Base-by-base conservation (phyloP, 2,113 vertebrate species). In the Noctilio leporinus region DNA sequence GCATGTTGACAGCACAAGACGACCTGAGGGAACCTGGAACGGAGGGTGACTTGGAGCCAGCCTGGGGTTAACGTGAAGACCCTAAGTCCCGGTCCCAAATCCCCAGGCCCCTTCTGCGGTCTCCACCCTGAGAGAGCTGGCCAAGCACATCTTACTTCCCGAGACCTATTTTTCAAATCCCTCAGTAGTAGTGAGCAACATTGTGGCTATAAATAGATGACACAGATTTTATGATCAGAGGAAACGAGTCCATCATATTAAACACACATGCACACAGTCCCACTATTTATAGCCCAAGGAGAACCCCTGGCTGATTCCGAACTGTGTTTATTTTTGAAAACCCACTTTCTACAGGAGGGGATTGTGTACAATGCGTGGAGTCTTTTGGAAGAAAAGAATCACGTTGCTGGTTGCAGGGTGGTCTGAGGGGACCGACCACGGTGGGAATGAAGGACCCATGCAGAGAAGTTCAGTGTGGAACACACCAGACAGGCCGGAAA, bases 201-300 rank as follows among this genome's bases (percentile, higher is more conserved):
- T 0, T 33, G 69, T 70, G 72, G 87, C 87, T 96, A 97, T 97
- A 97, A 96, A 96, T 97, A 97, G 97, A 90, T 92, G 75, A 81
- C 90, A 75, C 59, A 77, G 95, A 96, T 86, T 97, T 95, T 96
- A 96, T 70, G 95, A 96, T 96, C 84, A 95, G 90, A 86, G 93
- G 96, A 95, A 96, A 96, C 19, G 95, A 97, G 93, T 96, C 90
- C 95, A 93, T 97, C 97, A 85, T 96, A 94, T 94, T 93, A 73
- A 87, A 89, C 77, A 47, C 35, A 43, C 35, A 20, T n/a, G 1
- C 11, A 12, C 75, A 4, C 49, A n/a, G n/a, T n/a, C 20, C 24
- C 57, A 76, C 97, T 97, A 96, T 95, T 95, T 97, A 95, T 97
- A 97, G 90, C 53, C 30, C 45, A 65, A 94, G 97, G 96, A 73